Conservation (phyloP, 2,797 vertebrate genomes). For the Gila robusta region DNA sequence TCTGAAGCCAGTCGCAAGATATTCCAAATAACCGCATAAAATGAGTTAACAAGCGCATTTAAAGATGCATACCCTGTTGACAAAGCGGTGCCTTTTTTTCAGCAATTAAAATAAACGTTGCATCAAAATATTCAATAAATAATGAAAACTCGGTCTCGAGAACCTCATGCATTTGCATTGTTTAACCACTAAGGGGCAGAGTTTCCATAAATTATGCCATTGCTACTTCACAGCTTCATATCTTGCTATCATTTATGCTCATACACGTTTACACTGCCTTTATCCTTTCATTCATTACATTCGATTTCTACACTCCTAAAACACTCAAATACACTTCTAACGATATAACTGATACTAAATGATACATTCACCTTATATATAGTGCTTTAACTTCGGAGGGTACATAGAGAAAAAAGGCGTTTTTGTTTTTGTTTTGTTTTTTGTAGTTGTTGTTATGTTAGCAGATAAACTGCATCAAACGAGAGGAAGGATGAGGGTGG, state of each 20-base stretch:
- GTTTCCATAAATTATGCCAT: not conserved
- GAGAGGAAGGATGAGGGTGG: not conserved
- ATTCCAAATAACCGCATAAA: not conserved
- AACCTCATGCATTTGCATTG: not conserved
- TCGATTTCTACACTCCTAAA: not conserved
- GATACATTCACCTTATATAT: too few species aligned
- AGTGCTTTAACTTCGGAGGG: not conserved
- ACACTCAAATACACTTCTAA: not conserved
- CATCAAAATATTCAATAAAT: not conserved
- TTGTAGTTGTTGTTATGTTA: too few species aligned
- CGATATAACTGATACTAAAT: not conserved
- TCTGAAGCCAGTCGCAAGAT: not conserved
- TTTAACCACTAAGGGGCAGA: conserved; percentile 21
- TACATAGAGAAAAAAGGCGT: not conserved
- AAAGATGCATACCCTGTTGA: too few species aligned
- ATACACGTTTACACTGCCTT: not conserved
- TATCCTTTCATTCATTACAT: not conserved
- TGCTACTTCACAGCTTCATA: not conserved
- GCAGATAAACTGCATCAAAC: not conserved
- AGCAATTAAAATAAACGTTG: not conserved
- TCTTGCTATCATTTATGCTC: not conserved
- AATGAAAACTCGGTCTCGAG: not conserved
- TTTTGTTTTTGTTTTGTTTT: too few species aligned
- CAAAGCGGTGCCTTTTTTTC: not conserved
- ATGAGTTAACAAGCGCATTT: not conserved